These are phyloP conservation scores for Gila robusta DNA, from an alignment of 2,797 vertebrate genomes.

Conservation along the genomic window DNA sequence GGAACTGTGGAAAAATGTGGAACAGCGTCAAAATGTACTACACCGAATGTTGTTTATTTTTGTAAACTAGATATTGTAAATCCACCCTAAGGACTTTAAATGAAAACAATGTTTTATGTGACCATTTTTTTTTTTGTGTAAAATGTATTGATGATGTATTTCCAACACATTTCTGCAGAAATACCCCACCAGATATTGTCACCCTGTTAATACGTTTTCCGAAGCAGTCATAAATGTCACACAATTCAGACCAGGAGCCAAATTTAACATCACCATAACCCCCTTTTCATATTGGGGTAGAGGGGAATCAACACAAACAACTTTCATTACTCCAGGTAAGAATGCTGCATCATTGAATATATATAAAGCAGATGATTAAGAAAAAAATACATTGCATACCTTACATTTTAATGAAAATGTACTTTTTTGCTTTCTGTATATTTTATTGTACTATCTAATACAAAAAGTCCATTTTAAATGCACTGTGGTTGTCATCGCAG, in stretches of 20 bases:
- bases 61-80: not conserved
- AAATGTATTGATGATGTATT: not conserved
- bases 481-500: conserved; percentile 40
- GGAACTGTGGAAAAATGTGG: conserved; percentile 38
- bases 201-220: conserved; percentile 58
- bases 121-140: not conserved
- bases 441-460: not conserved
- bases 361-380: not conserved
- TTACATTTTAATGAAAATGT: not conserved
- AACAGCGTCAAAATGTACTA: conserved; percentile 29
- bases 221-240: conserved; percentile 68
- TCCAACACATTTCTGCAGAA: conserved; percentile 28
- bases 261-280: conserved; percentile 78
- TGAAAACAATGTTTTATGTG: not conserved
- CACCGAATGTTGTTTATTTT: not conserved
- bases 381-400: not conserved
- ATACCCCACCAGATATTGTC: conserved; percentile 60
- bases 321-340: conserved; percentile 75
- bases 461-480: not conserved
- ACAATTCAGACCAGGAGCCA: conserved; percentile 71
- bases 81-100: not conserved
- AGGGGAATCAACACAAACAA: conserved; percentile 68
- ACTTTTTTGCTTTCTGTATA: not conserved
- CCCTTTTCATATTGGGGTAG: conserved; percentile 81
- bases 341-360: not conserved